Conservation (phyloP, 2,888 invertebrate genomes). For the Creontiades dilutus region DNA sequence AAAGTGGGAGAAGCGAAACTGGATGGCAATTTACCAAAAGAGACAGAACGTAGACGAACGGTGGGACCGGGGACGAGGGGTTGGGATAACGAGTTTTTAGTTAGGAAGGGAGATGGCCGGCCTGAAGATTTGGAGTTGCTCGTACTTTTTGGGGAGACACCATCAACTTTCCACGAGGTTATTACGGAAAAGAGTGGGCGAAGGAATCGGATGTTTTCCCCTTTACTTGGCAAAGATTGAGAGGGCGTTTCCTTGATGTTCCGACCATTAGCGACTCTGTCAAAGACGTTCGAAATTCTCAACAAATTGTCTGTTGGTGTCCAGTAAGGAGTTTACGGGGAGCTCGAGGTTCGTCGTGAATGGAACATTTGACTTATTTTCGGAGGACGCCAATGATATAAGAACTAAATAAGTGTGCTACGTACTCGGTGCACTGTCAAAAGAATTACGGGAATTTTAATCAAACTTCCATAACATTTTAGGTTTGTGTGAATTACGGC, state of each 20-base stretch:
- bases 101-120: slow-evolving; percentile 22
- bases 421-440: too few species aligned
- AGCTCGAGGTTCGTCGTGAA: too few species aligned
- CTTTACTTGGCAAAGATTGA: background rate
- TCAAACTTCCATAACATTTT: too few species aligned
- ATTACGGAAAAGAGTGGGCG: background rate
- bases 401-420: too few species aligned
- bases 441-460: too few species aligned
- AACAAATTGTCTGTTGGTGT: background rate
- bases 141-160: slow-evolving; percentile 34
- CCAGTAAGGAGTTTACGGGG: background rate
- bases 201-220: slow-evolving; percentile 8
- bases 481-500: too few species aligned
- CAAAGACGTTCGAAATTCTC: background rate
- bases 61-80: slow-evolving; percentile 4
- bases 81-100: slow-evolving; percentile 40
- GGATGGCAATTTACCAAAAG: slow-evolving; percentile 42
- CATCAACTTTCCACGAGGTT: slow-evolving; percentile 31
- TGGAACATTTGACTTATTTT: too few species aligned
- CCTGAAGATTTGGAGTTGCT: background rate
- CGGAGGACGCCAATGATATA: too few species aligned
- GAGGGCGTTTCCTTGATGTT: background rate
- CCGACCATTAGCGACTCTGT: background rate
- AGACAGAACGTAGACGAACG: slow-evolving; percentile 30
- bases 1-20: slow-evolving; percentile 39